Evolutionary conservation across 2,113 vertebrate species (phyloP).

Genomic region (Sylvia atricapilla): DNA sequence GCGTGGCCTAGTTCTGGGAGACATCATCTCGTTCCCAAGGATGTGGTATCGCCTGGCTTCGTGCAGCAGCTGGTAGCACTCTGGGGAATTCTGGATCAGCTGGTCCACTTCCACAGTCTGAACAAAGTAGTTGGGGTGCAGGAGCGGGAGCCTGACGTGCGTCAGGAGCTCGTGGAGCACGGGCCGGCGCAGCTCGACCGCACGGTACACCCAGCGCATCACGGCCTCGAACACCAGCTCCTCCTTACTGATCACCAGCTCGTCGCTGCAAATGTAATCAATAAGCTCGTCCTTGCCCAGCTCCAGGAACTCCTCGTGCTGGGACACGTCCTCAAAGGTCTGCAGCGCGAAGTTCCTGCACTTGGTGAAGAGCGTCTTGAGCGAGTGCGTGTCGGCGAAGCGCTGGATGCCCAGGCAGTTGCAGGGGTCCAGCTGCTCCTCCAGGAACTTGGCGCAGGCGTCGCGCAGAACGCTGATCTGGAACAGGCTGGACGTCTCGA

Average conservation of each 20-base stretch:
- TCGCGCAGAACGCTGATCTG: conserved; percentile 91
- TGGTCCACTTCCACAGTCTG: conserved; percentile 97
- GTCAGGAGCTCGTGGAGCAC: conserved; percentile 89
- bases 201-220: conserved; percentile 96
- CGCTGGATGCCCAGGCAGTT: conserved; percentile 97
- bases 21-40: conserved; percentile 99
- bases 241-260: conserved; percentile 89
- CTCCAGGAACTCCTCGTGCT: conserved; percentile 92
- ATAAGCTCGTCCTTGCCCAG: conserved; percentile 92
- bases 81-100: conserved; percentile 92
- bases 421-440: conserved; percentile 96
- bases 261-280: conserved; percentile 90
- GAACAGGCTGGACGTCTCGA: conserved; percentile 96
- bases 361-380: conserved; percentile 91
- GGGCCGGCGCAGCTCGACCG: conserved; percentile 82
- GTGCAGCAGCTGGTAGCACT: conserved; percentile 95
- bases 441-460: conserved; percentile 95
- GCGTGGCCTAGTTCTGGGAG: conserved; percentile 92
- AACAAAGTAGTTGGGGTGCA: conserved; percentile 98
- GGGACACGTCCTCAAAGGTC: conserved; percentile 89
- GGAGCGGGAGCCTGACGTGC: conserved; percentile 89
- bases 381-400: conserved; percentile 91
- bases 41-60: conserved; percentile 96
- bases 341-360: conserved; percentile 89
- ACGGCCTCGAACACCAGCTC: conserved; percentile 95